Evolutionary conservation across 2,113 vertebrate genomes (phyloP).

Genomic region (Catharus minimus): DNA sequence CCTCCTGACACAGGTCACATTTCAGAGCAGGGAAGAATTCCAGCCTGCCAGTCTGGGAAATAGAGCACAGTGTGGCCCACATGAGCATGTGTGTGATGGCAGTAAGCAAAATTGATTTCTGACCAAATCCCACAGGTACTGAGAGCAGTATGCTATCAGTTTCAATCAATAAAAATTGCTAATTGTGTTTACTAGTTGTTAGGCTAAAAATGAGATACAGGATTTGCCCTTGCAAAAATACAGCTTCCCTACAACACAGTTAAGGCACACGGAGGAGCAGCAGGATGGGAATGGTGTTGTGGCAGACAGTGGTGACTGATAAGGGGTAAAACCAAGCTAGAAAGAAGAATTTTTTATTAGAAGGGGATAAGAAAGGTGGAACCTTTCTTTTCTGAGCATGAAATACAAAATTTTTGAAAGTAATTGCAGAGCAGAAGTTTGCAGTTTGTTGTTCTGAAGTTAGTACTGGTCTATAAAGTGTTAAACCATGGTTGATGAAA

Average conservation of each 20-base stretch:
- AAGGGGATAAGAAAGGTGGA: not conserved
- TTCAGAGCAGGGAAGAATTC: not conserved
- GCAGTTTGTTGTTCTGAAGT: not conserved
- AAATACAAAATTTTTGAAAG: not conserved
- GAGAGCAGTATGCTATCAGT: not conserved
- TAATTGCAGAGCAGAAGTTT: not conserved
- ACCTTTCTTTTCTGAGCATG: not conserved
- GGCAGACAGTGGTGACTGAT: not conserved
- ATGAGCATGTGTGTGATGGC: not conserved
- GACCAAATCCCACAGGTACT: not conserved
- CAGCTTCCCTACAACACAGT: not conserved
- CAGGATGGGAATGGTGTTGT: rapidly evolving
- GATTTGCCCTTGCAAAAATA: not conserved
- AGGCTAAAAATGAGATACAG: not conserved
- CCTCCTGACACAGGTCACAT: not conserved
- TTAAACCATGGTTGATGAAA: not conserved
- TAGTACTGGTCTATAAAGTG: not conserved
- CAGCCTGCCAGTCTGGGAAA: not conserved
- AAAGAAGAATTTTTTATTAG: not conserved
- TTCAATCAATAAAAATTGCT: not conserved
- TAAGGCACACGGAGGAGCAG: not conserved
- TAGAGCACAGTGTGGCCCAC: not conserved
- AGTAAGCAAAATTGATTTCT: not conserved
- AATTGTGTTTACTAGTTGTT: not conserved
- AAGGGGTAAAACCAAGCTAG: not conserved